Conservation (phyloP, 2,888 invertebrate species). For the Sylvicola cinctus region DNA sequence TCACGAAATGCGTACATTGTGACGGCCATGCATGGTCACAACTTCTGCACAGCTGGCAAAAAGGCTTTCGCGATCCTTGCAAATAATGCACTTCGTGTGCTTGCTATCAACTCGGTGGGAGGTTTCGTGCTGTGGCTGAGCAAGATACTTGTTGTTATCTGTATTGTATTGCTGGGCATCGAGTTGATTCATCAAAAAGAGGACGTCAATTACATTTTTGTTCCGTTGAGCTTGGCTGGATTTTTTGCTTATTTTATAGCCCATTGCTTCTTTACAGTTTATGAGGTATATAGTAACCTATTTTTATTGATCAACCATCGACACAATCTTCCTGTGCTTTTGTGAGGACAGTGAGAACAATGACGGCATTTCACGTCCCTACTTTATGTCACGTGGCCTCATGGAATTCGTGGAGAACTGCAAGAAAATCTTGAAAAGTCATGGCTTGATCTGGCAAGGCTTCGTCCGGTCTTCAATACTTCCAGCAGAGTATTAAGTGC, state of each 20-base stretch:
- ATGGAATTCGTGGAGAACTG: conserved; percentile 41
- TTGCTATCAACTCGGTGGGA: conserved; percentile 53
- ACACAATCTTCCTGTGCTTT: conserved; percentile 45
- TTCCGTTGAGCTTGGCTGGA: conserved; percentile 37
- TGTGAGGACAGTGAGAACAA: conserved; percentile 45
- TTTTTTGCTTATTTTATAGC: conserved; percentile 47
- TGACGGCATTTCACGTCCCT: conserved; percentile 37
- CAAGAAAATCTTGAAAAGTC: conserved; percentile 7
- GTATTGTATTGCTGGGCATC: conserved; percentile 38
- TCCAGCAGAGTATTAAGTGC: conserved; percentile 6
- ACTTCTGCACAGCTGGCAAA: conserved; percentile 39
- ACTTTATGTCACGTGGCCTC: conserved; percentile 41
- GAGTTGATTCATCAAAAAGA: conserved; percentile 34
- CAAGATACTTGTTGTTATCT: conserved; percentile 40
- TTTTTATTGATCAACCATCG: conserved; percentile 37
- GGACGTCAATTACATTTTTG: conserved; percentile 35
- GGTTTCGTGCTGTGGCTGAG: conserved; percentile 48
- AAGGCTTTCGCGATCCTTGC: conserved; percentile 38
- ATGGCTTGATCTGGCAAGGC: conserved; percentile 2
- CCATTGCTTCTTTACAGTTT: conserved; percentile 50
- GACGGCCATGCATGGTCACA: conserved; percentile 44
- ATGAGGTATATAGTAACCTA: conserved; percentile 33
- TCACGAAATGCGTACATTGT: conserved; percentile 52
- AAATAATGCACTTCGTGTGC: conserved; percentile 40
- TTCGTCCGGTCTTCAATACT: no score